Evolutionary conservation across 92 coral and sea anemone genomes (phyloP).

Genomic region (Epizoanthus rinbou): DNA sequence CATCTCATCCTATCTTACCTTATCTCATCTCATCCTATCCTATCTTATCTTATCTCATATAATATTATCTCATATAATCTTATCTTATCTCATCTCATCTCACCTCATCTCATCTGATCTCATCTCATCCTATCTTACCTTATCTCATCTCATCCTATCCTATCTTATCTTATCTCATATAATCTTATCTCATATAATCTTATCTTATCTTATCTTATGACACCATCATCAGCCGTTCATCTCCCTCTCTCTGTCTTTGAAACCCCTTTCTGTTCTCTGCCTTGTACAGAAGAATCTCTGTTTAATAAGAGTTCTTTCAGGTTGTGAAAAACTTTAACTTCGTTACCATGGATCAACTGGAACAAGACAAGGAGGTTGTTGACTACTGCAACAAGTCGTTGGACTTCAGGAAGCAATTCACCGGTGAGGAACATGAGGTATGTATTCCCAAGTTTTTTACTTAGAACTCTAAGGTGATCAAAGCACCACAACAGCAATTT

Average conservation of each 20-base stretch:
- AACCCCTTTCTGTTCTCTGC: not conserved
- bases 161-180: too few species aligned
- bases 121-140: too few species aligned
- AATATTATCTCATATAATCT: too few species aligned
- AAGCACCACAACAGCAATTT: not conserved
- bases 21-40: too few species aligned
- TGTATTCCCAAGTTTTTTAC: not conserved
- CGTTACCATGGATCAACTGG: constrained; percentile 87
- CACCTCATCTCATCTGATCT: too few species aligned
- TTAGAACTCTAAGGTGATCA: not conserved
- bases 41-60: too few species aligned
- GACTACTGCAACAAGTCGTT: constrained; percentile 86
- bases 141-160: too few species aligned
- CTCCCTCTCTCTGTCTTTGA: not conserved
- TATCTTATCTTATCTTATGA: too few species aligned
- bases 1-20: too few species aligned
- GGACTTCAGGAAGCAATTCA: constrained; percentile 74
- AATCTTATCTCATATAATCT: too few species aligned
- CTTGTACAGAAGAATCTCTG: not conserved
- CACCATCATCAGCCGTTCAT: too few species aligned
- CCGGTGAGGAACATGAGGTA: constrained; percentile 97
- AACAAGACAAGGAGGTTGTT: constrained; percentile 92
- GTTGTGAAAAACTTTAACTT: constrained; percentile 95
- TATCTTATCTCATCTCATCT: too few species aligned
- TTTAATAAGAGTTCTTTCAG: constrained; percentile 45